Conservation (phyloP, 2,888 invertebrate species). For the Synanthedon vespiformis region DNA sequence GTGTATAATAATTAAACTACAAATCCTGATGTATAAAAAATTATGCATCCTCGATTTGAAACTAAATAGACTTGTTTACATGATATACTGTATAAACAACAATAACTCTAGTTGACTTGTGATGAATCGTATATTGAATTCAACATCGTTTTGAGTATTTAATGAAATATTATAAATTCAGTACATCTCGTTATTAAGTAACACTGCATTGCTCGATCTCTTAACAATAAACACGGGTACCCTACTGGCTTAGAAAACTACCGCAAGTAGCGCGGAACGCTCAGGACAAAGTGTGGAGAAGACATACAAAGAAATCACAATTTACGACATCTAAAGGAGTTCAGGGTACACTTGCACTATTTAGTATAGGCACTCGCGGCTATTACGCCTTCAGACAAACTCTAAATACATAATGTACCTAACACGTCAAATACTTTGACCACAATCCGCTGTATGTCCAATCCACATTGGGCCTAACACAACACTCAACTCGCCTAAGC, state of each 20-base stretch:
- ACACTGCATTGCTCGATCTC: neutral
- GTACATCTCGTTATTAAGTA: neutral
- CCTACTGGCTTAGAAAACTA: conserved; percentile 4
- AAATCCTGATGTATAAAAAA: conserved; percentile 63
- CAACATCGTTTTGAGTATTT: conserved; percentile 48
- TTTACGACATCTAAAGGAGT: conserved; percentile 9
- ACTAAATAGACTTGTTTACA: conserved; percentile 40
- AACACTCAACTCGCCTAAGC: conserved; percentile 1
- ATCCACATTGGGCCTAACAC: conserved; percentile 17
- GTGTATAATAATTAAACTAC: conserved; percentile 62
- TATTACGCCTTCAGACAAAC: conserved; percentile 14
- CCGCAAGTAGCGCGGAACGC: conserved; percentile 7
- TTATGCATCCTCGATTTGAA: conserved; percentile 61
- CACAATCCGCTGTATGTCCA: conserved; percentile 20
- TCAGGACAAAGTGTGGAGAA: conserved; percentile 19
- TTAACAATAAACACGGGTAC: neutral
- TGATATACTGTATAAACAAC: conserved; percentile 34
- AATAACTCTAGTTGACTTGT: conserved; percentile 44
- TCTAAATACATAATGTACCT: conserved; percentile 3
- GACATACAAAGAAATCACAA: conserved; percentile 21
- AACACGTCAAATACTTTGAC: neutral
- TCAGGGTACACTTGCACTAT: conserved; percentile 17
- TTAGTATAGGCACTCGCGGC: conserved; percentile 24
- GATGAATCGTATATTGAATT: conserved; percentile 43
- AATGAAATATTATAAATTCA: conserved; percentile 15